A percentile compares a stretch with the other conserved stretches of the same genome.
Evolutionary conservation across 2,888 invertebrate genomes (phyloP).

Genomic region (Trachelus iudaicus): DNA sequence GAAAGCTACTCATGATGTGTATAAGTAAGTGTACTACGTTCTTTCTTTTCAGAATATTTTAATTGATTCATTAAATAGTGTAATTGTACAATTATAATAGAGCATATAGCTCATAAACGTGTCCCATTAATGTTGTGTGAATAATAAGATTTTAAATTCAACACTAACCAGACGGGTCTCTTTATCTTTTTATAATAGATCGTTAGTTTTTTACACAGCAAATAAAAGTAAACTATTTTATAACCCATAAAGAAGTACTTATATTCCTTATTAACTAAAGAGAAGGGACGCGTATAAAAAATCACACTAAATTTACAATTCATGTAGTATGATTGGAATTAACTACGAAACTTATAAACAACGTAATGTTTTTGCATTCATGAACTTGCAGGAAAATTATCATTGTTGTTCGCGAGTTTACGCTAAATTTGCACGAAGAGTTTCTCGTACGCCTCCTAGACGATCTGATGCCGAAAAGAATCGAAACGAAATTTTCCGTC

Average conservation of each 20-base stretch:
- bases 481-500: conserved; percentile 53
- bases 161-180: no score
- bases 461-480: conserved; percentile 44
- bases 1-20: conserved; percentile 48
- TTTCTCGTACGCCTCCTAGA: conserved; percentile 51
- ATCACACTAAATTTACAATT: no score
- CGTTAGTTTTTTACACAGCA: no score
- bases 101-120: background rate
- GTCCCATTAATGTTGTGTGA: background rate
- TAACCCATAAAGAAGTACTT: no score
- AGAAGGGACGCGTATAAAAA: no score
- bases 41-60: background rate
- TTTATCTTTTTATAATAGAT: no score
- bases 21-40: conserved; percentile 42
- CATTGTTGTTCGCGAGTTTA: conserved; percentile 48
- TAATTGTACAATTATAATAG: background rate
- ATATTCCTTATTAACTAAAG: no score
- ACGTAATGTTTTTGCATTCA: no score
- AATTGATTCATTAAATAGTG: background rate
- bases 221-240: no score
- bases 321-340: no score
- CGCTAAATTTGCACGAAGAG: conserved; percentile 53
- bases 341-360: no score
- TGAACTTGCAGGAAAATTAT: conserved; percentile 45
- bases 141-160: background rate